phyloP scores from a whole-genome alignment of 2,113 vertebrate genomes.

The Pipra filicauda region DNA sequence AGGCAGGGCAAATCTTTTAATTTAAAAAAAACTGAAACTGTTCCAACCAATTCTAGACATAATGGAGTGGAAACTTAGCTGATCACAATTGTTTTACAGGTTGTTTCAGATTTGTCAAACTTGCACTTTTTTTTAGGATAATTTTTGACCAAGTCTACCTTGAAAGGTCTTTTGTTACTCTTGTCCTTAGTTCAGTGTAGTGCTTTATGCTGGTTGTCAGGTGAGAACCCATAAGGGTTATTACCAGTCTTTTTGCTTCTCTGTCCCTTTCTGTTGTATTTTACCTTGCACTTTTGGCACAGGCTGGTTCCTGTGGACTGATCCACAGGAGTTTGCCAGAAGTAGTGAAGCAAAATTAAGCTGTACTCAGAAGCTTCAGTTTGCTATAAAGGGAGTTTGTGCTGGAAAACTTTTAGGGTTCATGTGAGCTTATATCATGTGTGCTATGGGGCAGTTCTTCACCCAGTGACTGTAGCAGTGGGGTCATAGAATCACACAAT shows the following conservation, averaged over 20 bases:
- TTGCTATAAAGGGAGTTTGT: background rate
- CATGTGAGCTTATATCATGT: background rate
- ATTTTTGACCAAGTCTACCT: background rate
- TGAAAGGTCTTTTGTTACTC: background rate
- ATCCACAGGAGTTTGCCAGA: background rate
- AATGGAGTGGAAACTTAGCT: background rate
- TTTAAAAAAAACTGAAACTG: background rate
- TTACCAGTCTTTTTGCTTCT: background rate
- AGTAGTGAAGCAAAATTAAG: background rate
- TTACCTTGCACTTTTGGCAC: background rate
- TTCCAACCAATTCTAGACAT: background rate
- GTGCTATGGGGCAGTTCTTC: background rate
- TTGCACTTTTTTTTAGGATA: background rate
- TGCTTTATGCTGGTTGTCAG: background rate
- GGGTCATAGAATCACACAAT: background rate
- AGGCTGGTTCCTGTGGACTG: background rate
- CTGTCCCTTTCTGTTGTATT: background rate
- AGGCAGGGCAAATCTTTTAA: background rate
- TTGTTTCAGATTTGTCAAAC: background rate
- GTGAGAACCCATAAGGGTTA: background rate
- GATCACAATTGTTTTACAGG: background rate
- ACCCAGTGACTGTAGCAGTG: background rate
- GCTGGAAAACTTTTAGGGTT: background rate
- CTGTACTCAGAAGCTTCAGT: background rate
- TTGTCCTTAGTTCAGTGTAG: background rate